Conservation (phyloP, 2,888 invertebrate genomes). For the Drosophila aldrichi region DNA sequence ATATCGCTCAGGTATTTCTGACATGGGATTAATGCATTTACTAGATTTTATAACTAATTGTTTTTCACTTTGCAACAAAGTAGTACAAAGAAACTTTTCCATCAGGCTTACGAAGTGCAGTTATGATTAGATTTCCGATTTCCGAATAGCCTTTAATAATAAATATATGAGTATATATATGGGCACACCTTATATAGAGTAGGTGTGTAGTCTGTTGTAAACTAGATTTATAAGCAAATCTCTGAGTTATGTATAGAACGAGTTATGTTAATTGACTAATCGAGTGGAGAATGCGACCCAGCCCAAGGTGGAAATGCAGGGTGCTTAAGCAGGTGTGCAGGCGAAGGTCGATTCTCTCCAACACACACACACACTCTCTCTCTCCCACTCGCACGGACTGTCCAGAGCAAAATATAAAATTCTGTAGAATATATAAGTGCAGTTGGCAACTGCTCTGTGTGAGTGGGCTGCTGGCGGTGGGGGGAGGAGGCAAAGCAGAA, state of each 20-base stretch:
- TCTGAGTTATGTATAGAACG: constrained; percentile 38
- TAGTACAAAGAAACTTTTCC: neutral
- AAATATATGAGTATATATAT: neutral
- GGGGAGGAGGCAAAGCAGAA: neutral
- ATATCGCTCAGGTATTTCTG: neutral
- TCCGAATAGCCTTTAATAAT: neutral
- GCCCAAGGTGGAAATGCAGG: constrained; percentile 55
- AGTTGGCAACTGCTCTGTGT: constrained; percentile 42
- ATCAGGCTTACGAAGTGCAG: neutral
- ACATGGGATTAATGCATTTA: neutral
- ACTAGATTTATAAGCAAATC: constrained; percentile 65
- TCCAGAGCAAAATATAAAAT: constrained; percentile 1
- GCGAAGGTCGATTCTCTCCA: constrained; percentile 40
- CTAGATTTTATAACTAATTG: neutral
- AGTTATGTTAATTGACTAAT: constrained; percentile 62
- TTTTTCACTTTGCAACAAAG: constrained; percentile 19
- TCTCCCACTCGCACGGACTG: constrained; percentile 7
- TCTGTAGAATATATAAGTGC: constrained; percentile 20
- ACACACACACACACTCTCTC: neutral
- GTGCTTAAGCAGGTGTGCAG: constrained; percentile 57
- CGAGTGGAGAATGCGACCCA: constrained; percentile 48
- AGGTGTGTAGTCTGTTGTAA: constrained; percentile 29
- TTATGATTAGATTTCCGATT: constrained; percentile 3
- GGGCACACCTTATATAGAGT: constrained; percentile 36
- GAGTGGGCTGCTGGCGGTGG: too few species aligned